phyloP scores from a whole-genome alignment of 2,797 vertebrate genomes.

The Amblyraja radiata region DNA sequence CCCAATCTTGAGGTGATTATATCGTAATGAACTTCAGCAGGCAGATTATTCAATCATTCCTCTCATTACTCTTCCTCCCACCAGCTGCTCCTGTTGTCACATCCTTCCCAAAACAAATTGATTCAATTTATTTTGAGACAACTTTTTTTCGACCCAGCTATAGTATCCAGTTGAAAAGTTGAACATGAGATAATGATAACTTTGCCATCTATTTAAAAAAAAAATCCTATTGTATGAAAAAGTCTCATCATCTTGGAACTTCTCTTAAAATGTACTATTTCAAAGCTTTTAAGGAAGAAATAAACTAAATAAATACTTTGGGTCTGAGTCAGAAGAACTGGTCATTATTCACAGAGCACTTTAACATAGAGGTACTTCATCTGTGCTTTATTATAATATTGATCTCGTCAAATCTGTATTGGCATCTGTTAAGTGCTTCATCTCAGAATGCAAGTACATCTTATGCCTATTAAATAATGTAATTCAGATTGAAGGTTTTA shows the following conservation, averaged over 20 bases:
- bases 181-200: background rate
- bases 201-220: background rate
- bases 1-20: slow-evolving; percentile 10
- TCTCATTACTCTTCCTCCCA: background rate
- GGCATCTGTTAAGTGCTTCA: background rate
- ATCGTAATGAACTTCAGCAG: slow-evolving; percentile 24
- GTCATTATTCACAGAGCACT: background rate
- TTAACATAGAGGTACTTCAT: background rate
- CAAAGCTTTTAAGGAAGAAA: background rate
- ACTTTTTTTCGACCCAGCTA: background rate
- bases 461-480: background rate
- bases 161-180: slow-evolving; percentile 1
- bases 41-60: slow-evolving; percentile 4
- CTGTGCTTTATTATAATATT: background rate
- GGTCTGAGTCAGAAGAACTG: background rate
- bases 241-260: background rate
- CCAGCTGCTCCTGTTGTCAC: background rate
- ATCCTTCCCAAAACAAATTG: background rate
- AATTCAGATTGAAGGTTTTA: background rate
- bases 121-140: slow-evolving; percentile 28
- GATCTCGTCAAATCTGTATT: background rate
- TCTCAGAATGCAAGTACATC: background rate
- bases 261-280: background rate
- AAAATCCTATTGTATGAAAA: background rate
- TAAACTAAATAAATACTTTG: background rate